phyloP scores from a whole-genome alignment of 2,888 invertebrate genomes.

The Neocrepidodera transversa region DNA sequence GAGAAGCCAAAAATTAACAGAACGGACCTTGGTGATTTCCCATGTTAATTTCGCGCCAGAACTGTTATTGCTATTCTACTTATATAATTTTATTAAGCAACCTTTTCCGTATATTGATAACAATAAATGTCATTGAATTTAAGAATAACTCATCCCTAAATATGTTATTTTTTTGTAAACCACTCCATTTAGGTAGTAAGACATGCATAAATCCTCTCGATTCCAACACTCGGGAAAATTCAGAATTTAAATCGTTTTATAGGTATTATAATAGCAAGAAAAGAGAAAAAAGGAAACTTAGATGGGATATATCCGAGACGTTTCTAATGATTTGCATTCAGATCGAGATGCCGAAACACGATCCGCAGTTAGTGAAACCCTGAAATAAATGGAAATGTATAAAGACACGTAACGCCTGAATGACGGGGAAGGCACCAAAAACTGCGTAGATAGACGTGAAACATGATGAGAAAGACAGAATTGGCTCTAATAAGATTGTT shows the following conservation, averaged over 20 bases:
- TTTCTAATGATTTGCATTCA: constrained; percentile 28
- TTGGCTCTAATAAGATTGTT: neutral
- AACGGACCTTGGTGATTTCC: too few relatives aligned
- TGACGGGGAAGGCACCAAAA: constrained; percentile 9
- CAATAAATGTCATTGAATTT: too few relatives aligned
- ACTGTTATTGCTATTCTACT: too few relatives aligned
- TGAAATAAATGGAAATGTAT: constrained; percentile 21
- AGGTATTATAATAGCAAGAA: constrained; percentile 21
- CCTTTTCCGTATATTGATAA: too few relatives aligned
- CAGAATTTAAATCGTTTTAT: constrained; percentile 13
- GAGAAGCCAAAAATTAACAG: too few relatives aligned
- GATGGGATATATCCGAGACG: constrained; percentile 19
- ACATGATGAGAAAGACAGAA: neutral
- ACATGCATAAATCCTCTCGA: constrained; percentile 19
- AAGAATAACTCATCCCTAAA: too few relatives aligned
- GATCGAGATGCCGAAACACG: constrained; percentile 24
- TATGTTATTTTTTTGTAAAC: too few relatives aligned
- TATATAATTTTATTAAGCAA: too few relatives aligned
- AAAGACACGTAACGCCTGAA: constrained; percentile 13
- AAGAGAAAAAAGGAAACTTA: constrained; percentile 21
- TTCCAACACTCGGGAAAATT: constrained; percentile 10
- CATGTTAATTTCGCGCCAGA: too few relatives aligned
- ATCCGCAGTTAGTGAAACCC: constrained; percentile 19
- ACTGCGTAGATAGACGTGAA: neutral
- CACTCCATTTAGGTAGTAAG: constrained; percentile 9